phyloP scores from a whole-genome alignment of 2,888 invertebrate genomes.

The Coenonympha glycerion region DNA sequence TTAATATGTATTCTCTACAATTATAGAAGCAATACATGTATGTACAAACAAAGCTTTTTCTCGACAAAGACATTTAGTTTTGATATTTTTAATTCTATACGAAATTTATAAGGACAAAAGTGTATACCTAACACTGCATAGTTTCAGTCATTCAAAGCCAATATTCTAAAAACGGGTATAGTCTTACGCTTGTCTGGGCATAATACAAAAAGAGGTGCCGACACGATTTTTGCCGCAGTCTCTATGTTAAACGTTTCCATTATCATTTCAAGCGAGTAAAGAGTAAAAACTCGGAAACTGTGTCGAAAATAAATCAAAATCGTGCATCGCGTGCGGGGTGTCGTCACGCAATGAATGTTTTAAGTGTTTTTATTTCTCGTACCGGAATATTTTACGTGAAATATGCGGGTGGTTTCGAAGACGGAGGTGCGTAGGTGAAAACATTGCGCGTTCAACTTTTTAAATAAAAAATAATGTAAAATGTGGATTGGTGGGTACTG shows the following conservation, averaged over 20 bases:
- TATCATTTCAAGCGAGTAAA: conserved; percentile 7
- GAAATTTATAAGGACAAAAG: no score
- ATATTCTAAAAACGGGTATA: no score
- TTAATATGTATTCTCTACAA: no score
- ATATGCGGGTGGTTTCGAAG: conserved; percentile 38
- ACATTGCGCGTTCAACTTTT: conserved; percentile 1
- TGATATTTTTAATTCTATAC: no score
- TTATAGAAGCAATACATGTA: no score
- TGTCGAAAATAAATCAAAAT: conserved; percentile 49
- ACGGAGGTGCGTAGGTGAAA: conserved; percentile 5
- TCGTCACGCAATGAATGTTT: conserved; percentile 56
- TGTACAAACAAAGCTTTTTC: no score
- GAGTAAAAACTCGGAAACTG: conserved; percentile 17
- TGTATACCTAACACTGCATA: no score
- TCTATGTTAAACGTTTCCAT: conserved; percentile 8
- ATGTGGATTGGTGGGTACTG: no score
- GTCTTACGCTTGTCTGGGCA: not conserved
- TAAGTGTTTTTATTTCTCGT: conserved; percentile 35
- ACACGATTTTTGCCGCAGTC: conserved; percentile 1
- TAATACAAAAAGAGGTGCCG: not conserved
- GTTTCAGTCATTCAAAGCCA: no score
- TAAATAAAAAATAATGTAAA: no score
- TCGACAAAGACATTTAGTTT: no score
- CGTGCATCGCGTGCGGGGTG: conserved; percentile 49
- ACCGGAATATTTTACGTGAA: conserved; percentile 40